Evolutionary conservation across 2,888 invertebrate genomes (phyloP).

Genomic region (Clanis bilineata): DNA sequence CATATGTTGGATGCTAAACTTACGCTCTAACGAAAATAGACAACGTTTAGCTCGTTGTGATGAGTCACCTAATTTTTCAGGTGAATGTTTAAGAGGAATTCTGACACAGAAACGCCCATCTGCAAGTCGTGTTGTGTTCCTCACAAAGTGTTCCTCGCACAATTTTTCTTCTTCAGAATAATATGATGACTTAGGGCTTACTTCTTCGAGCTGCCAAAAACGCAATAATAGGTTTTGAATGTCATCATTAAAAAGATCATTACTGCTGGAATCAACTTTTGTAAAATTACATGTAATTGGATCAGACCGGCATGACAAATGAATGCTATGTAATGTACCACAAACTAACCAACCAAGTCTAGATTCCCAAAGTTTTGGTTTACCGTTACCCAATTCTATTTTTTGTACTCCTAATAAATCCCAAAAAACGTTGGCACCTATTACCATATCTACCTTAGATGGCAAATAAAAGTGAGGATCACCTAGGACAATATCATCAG

Average conservation of each 20-base stretch:
- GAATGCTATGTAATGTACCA: constrained; percentile 18
- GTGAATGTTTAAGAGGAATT: constrained; percentile 28
- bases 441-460: constrained; percentile 27
- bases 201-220: constrained; percentile 28
- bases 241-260: background rate
- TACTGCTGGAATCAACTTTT: background rate
- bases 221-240: constrained; percentile 15
- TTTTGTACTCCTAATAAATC: constrained; percentile 16
- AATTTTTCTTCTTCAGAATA: constrained; percentile 28
- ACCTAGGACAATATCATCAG: constrained; percentile 26
- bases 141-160: constrained; percentile 33
- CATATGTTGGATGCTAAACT: constrained; percentile 15
- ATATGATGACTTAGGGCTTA: constrained; percentile 14
- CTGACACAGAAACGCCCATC: constrained; percentile 36
- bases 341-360: constrained; percentile 23
- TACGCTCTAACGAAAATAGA: no score
- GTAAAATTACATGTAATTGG: constrained; percentile 18
- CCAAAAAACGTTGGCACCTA: constrained; percentile 31
- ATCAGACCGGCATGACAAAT: no score
- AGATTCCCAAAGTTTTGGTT: constrained; percentile 19
- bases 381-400: constrained; percentile 16
- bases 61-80: constrained; percentile 28
- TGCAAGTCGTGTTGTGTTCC: constrained; percentile 29
- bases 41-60: constrained; percentile 22
- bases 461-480: constrained; percentile 31